phyloP scores from a whole-genome alignment of 2,113 vertebrate genomes.

The Gymnogyps californianus region DNA sequence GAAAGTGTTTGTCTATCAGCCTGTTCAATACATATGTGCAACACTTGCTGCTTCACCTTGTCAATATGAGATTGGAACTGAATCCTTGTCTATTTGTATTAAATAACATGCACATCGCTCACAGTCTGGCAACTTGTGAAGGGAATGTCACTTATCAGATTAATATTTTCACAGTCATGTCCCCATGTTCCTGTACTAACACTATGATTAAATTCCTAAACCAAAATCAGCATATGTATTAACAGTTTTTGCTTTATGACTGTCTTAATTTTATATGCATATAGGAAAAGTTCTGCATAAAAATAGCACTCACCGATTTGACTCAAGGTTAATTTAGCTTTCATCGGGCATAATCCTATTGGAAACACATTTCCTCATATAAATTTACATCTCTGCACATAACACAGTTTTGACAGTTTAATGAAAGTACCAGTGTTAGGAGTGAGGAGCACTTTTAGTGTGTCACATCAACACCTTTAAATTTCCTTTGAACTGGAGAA shows the following conservation, averaged over 20 bases:
- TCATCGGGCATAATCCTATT: neutral
- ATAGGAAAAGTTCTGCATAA: neutral
- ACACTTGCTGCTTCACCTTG: neutral
- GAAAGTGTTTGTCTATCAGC: neutral
- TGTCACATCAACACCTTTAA: slow-evolving; percentile 36
- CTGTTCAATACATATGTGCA: neutral
- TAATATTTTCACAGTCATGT: neutral
- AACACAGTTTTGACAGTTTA: slow-evolving; percentile 34
- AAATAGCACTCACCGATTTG: neutral
- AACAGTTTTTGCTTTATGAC: neutral
- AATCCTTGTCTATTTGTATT: neutral
- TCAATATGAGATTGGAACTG: neutral
- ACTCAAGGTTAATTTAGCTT: slow-evolving; percentile 44
- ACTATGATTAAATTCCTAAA: neutral
- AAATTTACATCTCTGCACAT: neutral
- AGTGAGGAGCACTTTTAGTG: neutral
- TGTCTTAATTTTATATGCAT: neutral
- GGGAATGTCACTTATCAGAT: neutral
- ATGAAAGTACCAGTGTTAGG: slow-evolving; percentile 17
- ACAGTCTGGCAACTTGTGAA: neutral
- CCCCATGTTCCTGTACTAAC: neutral
- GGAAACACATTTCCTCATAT: slow-evolving; percentile 25
- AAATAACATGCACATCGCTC: neutral
- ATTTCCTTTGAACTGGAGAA: slow-evolving; percentile 46
- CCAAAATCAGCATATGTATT: neutral